Conservation (phyloP, 2,113 vertebrate species). For the Heloderma charlesbogerti region DNA sequence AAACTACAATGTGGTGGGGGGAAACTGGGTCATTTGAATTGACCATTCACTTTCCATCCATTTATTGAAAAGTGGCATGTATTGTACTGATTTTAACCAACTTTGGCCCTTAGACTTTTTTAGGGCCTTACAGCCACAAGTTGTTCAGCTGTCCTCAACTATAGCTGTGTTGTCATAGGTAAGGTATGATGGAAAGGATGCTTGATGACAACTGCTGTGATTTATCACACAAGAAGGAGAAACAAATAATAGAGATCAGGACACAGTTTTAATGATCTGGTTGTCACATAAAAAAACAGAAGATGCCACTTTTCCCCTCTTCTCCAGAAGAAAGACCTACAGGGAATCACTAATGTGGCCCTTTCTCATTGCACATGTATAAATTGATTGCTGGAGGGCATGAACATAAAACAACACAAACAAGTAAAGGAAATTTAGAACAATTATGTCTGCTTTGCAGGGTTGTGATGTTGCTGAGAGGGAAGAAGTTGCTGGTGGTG, state of each 20-base stretch:
- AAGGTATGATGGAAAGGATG: constrained; percentile 36
- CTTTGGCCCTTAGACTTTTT: constrained; percentile 25
- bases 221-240: constrained; percentile 3
- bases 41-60: constrained; percentile 5
- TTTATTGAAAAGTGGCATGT: constrained; percentile 9
- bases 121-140: constrained; percentile 53
- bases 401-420: constrained; percentile 16
- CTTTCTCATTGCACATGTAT: not conserved
- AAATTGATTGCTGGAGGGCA: not conserved
- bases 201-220: constrained; percentile 39
- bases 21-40: not conserved
- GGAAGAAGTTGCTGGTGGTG: not conserved
- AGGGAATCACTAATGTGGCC: not conserved
- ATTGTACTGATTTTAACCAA: constrained; percentile 36
- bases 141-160: constrained; percentile 72
- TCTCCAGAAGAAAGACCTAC: not conserved
- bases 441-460: not conserved
- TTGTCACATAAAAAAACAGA: not conserved
- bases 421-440: constrained; percentile 14
- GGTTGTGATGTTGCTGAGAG: not conserved
- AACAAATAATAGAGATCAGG: not conserved
- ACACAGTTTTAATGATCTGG: constrained; percentile 24
- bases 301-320: not conserved
- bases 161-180: constrained; percentile 62
- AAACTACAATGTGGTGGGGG: not conserved